Evolutionary conservation across 2,888 invertebrate genomes (phyloP), one percentile per base, ranked within the genome.

Genomic region (Pherbina coryleti): DNA sequence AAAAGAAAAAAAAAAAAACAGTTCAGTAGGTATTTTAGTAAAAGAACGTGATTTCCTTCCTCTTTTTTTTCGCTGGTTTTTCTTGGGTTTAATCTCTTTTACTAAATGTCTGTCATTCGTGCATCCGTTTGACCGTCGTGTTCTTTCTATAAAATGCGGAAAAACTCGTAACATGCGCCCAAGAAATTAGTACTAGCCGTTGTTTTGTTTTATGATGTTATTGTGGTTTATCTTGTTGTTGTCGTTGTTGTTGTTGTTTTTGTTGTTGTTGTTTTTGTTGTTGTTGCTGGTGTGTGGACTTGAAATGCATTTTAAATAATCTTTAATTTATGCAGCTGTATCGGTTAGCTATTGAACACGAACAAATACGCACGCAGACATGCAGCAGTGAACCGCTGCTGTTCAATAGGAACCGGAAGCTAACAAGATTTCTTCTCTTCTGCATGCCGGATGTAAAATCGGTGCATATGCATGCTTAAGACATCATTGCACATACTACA

Each of bases 31-130:
- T n/a, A 51, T 69, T 69, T 28, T 70, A 49, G n/a, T 19, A 19
- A 8, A 53, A 34, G 34, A 76, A 76, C 76, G 76, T 76, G 76
- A 76, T 76, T 76, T 76, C 76, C 76, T 70, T 70, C 57, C 57
- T 74, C 53, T 60, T 60, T 60, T 60, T 60, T 22, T 7, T 28
- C 28, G 1, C 28, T 9, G 60, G 11, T 51, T 17, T 55, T 55
- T 74, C 64, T 64, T 28, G 28, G 37, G 31, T 8, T 17, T 64
- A 51, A 66, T 34, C 34, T 31, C 64, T 31, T 64, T 49, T 31
- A 55, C 31, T 66, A 74, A 28, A 49, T 64, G 19, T 64, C 17
- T 19, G 49, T 51, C n/a, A 28, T 51, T 28, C 25, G 49, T 28
- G 19, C 51, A 19, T 25, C 22, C 60, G 60, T 60, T 60, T 17